These are phyloP conservation scores for Riptortus pedestris DNA, from an alignment of 1,140 invertebrate genomes.

Conservation along the genomic window DNA sequence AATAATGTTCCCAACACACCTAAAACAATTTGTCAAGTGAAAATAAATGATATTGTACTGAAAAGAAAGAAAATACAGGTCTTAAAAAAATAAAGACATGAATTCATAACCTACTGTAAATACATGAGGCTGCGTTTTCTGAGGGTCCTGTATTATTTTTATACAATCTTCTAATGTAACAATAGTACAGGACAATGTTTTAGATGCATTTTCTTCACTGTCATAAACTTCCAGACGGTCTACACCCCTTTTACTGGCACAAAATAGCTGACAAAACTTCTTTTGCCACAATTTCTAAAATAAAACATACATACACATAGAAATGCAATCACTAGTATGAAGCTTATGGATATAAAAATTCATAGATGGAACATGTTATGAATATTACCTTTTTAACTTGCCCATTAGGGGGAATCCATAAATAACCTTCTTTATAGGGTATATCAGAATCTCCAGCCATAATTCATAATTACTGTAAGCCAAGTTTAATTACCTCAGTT, in stretches of 20 bases:
- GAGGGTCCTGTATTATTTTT: constrained; percentile 56
- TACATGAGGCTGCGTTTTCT: constrained; percentile 45
- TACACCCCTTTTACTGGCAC: constrained; percentile 69
- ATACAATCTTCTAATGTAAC: constrained; percentile 74
- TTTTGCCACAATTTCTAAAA: constrained; percentile 67
- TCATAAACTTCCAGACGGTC: constrained; percentile 75
- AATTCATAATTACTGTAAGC: constrained; percentile 14
- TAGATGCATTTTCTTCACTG: constrained; percentile 55
- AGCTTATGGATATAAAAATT: neutral
- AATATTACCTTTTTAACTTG: neutral
- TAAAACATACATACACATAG: constrained; percentile 25
- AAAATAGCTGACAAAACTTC: constrained; percentile 64
- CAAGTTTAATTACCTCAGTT: neutral
- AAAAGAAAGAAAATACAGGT: no score
- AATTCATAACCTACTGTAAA: constrained; percentile 41
- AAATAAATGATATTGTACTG: no score
- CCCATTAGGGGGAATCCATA: constrained; percentile 54
- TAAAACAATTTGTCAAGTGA: no score
- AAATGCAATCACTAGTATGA: neutral
- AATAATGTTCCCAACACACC: no score
- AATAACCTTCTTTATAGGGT: constrained; percentile 52
- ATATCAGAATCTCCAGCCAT: constrained; percentile 40
- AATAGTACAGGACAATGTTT: constrained; percentile 55
- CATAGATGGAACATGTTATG: neutral
- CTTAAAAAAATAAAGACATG: no score